A percentile compares a stretch with the other conserved stretches of the same genome.
These are phyloP conservation scores for Chrysolina americana DNA, from an alignment of 2,888 invertebrate genomes.

Conservation along the genomic window DNA sequence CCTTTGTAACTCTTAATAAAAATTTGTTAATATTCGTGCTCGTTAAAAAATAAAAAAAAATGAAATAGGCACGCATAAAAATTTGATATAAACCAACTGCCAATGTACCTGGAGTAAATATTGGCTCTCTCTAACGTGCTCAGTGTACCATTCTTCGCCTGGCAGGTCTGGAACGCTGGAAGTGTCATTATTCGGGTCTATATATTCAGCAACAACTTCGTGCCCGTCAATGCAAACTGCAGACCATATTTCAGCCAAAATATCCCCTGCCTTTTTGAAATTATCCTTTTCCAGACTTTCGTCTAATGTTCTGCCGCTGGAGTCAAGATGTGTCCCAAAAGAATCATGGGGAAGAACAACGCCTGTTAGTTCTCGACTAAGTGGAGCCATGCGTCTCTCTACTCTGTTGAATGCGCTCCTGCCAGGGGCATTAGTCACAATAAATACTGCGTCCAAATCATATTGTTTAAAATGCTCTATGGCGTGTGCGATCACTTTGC, in stretches of 20 bases:
- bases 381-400: constrained; percentile 63
- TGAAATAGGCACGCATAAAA: too few species aligned
- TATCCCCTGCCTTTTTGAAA: constrained; percentile 24
- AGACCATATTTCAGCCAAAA: constrained; percentile 24
- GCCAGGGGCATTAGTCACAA: too few species aligned
- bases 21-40: too few species aligned
- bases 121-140: constrained; percentile 28
- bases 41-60: too few species aligned
- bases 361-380: constrained; percentile 59
- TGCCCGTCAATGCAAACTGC: constrained; percentile 22
- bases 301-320: constrained; percentile 12
- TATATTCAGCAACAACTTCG: constrained; percentile 15
- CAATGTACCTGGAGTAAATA: constrained; percentile 25
- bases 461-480: constrained; percentile 32
- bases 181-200: constrained; percentile 9
- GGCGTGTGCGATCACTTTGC: constrained; percentile 43
- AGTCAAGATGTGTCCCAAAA: constrained; percentile 15
- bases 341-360: constrained; percentile 35
- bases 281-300: constrained; percentile 25
- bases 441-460: constrained; percentile 51
- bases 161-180: constrained; percentile 17
- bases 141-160: constrained; percentile 19
- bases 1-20: too few species aligned
- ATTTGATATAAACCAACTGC: too few species aligned
- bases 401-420: constrained; percentile 63